phyloP scores from a whole-genome alignment of 2,113 vertebrate genomes.

The Pitta sordida region DNA sequence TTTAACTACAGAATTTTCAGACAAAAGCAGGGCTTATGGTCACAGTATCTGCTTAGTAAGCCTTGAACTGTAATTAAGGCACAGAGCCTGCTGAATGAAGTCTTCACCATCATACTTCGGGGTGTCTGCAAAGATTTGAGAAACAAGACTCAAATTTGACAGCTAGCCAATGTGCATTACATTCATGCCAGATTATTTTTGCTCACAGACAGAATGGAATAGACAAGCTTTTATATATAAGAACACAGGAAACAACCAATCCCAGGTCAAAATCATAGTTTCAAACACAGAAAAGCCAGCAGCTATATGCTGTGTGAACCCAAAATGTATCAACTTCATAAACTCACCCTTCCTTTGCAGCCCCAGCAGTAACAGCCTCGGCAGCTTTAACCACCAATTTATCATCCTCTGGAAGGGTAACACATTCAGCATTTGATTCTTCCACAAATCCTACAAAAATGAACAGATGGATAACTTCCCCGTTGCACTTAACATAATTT shows the following conservation, averaged over 20 bases:
- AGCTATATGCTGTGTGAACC: neutral
- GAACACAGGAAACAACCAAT: neutral
- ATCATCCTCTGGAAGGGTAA: neutral
- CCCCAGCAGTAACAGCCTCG: neutral
- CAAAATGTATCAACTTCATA: neutral
- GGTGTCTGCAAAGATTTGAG: neutral
- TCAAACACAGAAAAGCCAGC: neutral
- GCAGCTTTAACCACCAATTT: neutral
- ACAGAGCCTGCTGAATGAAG: neutral
- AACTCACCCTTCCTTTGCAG: slow-evolving; percentile 46
- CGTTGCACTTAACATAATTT: neutral
- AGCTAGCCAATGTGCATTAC: neutral
- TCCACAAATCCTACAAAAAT: slow-evolving; percentile 29
- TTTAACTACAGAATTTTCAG: neutral
- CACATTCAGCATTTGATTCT: neutral
- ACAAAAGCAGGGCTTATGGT: neutral
- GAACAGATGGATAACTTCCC: neutral
- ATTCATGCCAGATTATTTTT: neutral
- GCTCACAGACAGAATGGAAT: neutral
- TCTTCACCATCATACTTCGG: neutral
- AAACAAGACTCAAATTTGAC: neutral
- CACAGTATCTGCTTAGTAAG: neutral
- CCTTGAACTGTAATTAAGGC: neutral
- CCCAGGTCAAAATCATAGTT: neutral
- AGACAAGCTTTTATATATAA: neutral